phyloP scores from a whole-genome alignment of 2,113 vertebrate species.

The Octodon degus region DNA sequence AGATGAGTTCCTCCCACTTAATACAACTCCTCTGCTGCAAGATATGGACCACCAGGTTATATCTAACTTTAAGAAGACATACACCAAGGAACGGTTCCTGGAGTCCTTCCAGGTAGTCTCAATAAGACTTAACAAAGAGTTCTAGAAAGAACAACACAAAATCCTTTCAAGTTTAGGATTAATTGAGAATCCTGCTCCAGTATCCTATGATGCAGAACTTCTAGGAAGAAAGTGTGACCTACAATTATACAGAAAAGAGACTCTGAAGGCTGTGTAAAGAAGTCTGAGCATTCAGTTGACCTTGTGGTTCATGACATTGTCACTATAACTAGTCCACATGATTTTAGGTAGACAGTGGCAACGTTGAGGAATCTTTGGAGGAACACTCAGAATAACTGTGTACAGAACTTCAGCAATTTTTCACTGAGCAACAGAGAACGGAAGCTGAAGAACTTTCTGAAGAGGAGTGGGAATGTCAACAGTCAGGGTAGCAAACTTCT shows the following conservation, averaged over 20 bases:
- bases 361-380: neutral
- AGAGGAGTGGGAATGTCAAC: neutral
- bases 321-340: neutral
- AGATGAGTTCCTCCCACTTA: too few species aligned
- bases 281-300: neutral
- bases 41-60: too few species aligned
- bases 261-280: neutral
- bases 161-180: too few species aligned
- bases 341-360: neutral
- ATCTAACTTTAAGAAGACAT: too few species aligned
- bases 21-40: too few species aligned
- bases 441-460: neutral
- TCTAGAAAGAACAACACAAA: too few species aligned
- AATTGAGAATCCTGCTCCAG: too few species aligned
- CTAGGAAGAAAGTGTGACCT: too few species aligned
- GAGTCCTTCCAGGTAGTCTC: too few species aligned
- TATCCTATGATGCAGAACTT: neutral
- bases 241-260: neutral
- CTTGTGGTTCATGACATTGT: neutral
- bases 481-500: neutral
- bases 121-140: too few species aligned
- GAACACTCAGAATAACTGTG: neutral
- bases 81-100: too few species aligned
- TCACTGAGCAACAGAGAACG: neutral
- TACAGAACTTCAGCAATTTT: neutral